phyloP scores from a whole-genome alignment of 2,888 invertebrate species.

The Thalpophila matura region DNA sequence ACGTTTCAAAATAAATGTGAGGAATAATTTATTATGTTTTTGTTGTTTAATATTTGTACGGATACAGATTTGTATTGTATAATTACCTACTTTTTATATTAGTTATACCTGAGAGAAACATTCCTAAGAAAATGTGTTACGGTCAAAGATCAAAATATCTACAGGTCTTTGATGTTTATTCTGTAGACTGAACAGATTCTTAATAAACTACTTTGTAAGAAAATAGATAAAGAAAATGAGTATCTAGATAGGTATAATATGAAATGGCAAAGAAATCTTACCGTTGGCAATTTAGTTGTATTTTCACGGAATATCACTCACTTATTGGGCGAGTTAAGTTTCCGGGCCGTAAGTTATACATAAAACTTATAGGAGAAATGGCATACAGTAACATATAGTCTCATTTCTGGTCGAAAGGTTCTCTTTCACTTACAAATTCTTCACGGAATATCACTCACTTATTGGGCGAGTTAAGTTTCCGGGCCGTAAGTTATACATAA shows the following conservation, averaged over 20 bases:
- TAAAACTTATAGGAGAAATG: conserved; percentile 13
- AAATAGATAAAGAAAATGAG: conserved; percentile 12
- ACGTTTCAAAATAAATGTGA: conserved; percentile 37
- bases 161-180: conserved; percentile 14
- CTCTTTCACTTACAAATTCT: conserved; percentile 31
- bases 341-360: conserved; percentile 9
- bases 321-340: neutral
- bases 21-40: conserved; percentile 31
- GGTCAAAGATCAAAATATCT: conserved; percentile 3
- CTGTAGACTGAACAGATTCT: neutral
- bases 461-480: neutral
- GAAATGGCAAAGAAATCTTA: neutral
- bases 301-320: neutral
- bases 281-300: neutral
- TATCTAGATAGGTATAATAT: neutral
- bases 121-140: neutral
- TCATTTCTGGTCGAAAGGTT: conserved; percentile 17
- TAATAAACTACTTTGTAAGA: neutral
- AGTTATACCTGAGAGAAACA: neutral
- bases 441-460: neutral
- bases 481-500: conserved; percentile 8
- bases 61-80: conserved; percentile 6
- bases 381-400: conserved; percentile 24
- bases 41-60: conserved; percentile 27
- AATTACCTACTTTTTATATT: conserved; percentile 6